A percentile compares a stretch with the other conserved stretches of the same genome.
Conservation (phyloP, 2,888 invertebrate species). For the Ecliptopera silaceata region DNA sequence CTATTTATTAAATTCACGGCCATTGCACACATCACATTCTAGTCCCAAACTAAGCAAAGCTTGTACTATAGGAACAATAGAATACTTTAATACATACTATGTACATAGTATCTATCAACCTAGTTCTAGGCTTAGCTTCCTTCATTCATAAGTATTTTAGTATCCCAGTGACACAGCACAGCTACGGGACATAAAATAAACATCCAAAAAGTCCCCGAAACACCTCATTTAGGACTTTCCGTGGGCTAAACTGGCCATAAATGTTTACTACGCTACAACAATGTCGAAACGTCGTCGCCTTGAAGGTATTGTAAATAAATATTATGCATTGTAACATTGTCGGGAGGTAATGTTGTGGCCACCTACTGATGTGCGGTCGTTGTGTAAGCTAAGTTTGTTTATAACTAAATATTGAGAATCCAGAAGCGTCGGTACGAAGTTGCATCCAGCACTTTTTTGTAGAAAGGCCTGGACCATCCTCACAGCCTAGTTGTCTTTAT, state of each 20-base stretch:
- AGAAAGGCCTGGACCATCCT: too few species aligned
- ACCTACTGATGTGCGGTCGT: constrained; percentile 10
- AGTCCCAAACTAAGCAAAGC: too few species aligned
- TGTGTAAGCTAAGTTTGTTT: constrained; percentile 3
- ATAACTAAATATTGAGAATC: neutral
- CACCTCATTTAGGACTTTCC: neutral
- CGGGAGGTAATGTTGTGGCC: constrained; percentile 11
- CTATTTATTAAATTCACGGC: too few species aligned
- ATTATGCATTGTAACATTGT: constrained; percentile 23
- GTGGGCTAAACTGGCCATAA: constrained; percentile 8
- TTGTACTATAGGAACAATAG: too few species aligned
- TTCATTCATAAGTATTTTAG: too few species aligned
- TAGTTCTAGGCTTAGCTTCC: too few species aligned
- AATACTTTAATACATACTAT: too few species aligned
- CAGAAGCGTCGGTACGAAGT: neutral
- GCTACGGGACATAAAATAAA: neutral
- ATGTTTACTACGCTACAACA: constrained; percentile 13
- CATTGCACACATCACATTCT: too few species aligned
- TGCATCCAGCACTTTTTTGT: neutral
- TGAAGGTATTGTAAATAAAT: constrained; percentile 20
- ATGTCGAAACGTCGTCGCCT: constrained; percentile 20
- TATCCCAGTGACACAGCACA: too few species aligned
- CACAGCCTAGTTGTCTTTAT: too few species aligned
- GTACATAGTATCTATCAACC: too few species aligned
- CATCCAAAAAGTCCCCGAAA: neutral